Evolutionary conservation across 1,140 invertebrate genomes (phyloP).

Genomic region (Copidosoma floridanum): DNA sequence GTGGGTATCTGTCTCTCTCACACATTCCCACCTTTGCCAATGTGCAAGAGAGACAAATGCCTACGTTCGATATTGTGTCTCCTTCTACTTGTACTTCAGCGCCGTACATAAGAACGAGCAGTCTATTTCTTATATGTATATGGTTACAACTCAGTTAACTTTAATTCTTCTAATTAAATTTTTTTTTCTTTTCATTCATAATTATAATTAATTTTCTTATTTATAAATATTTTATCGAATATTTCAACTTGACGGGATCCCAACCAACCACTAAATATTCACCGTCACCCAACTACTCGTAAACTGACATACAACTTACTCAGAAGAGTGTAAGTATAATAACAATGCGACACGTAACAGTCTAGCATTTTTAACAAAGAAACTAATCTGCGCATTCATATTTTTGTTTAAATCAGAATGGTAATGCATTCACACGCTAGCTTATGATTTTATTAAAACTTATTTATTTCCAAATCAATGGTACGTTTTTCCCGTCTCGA

Average conservation of each 20-base stretch:
- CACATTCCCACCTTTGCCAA: no score
- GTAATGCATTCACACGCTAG: no score
- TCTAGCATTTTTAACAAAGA: slow-evolving; percentile 20
- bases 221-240: slow-evolving; percentile 23
- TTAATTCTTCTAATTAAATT: neutral
- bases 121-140: neutral
- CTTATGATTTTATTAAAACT: slow-evolving; percentile 1
- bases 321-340: no score
- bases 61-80: neutral
- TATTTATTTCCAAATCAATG: neutral
- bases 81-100: neutral
- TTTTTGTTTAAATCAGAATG: neutral
- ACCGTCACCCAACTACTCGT: slow-evolving; percentile 24
- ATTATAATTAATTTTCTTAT: slow-evolving; percentile 6
- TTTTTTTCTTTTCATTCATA: slow-evolving; percentile 11
- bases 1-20: no score
- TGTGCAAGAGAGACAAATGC: no score
- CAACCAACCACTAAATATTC: slow-evolving; percentile 8
- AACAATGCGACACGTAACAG: slow-evolving; percentile 26
- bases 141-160: neutral
- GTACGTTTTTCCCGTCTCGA: neutral
- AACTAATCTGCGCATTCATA: neutral
- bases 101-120: no score
- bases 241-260: slow-evolving; percentile 22
- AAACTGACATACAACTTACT: slow-evolving; percentile 34